phyloP scores from a whole-genome alignment of 2,797 vertebrate genomes.

The Lagocephalus sceleratus region DNA sequence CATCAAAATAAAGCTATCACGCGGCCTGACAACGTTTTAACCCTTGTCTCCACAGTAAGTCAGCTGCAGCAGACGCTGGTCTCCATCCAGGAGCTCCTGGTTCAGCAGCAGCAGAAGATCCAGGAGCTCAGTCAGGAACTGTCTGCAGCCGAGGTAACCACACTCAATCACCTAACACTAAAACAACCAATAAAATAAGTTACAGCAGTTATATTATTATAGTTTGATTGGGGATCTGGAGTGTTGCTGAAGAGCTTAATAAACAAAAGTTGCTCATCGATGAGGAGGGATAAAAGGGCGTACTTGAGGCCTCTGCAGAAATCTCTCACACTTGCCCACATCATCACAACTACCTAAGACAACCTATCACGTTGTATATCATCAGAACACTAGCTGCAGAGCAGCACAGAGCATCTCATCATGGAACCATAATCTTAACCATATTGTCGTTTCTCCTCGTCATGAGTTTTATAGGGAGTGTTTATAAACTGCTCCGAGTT shows the following conservation, averaged over 20 bases:
- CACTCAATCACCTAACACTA: neutral
- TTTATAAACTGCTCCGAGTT: conserved; percentile 67
- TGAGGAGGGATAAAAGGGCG: conserved; percentile 38
- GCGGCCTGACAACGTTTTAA: neutral
- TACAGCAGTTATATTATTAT: no score
- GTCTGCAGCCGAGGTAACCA: conserved; percentile 83
- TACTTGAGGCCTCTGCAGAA: conserved; percentile 49
- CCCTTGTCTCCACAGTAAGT: conserved; percentile 76
- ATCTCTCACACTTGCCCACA: conserved; percentile 26
- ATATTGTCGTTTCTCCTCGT: conserved; percentile 55
- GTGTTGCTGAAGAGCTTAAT: conserved; percentile 40
- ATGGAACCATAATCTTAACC: conserved; percentile 67
- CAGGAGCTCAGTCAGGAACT: conserved; percentile 92
- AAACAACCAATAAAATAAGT: neutral
- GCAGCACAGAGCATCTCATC: conserved; percentile 60
- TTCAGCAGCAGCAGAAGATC: conserved; percentile 94
- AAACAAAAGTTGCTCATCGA: conserved; percentile 55
- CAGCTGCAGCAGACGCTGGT: conserved; percentile 91
- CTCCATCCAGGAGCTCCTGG: conserved; percentile 89
- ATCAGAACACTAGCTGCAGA: conserved; percentile 61
- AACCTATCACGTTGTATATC: conserved; percentile 66
- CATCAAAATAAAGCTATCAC: conserved; percentile 14
- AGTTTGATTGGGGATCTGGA: conserved; percentile 21
- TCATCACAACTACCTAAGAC: conserved; percentile 59
- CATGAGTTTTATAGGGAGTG: conserved; percentile 70